Base-by-base conservation (phyloP, 2,113 vertebrate genomes). In the Morone saxatilis region DNA sequence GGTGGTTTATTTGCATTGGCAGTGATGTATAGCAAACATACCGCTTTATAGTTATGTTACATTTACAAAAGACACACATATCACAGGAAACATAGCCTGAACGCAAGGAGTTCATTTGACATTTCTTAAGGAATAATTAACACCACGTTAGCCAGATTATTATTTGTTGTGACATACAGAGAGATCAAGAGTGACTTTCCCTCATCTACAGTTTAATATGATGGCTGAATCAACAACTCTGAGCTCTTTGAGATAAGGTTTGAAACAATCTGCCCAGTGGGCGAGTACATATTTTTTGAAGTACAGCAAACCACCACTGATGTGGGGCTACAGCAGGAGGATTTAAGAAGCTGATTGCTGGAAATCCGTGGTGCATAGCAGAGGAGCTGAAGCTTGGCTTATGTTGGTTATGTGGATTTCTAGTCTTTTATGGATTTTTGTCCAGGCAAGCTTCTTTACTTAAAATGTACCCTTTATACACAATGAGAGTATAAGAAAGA, bases 261-360 rank as follows among this genome's bases (percentile, higher is more conserved):
- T 43, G 8, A 83, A 91, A 88, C 76, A 84, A 79, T 84, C 61
- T 83, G 81, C 76, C 81, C 36, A 65, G 36, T 81, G 60, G 79
- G 78, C 56, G 50, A 79, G 57, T 38, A 66, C 60, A 66, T 45
- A 8, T 76, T 63, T 71, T 59, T 81, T 22, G 9, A 88, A 90
- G 56, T 67, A 70, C 71, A 79, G 80, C 43, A 76, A 90, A 87
- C 48, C 81, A 79, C 38, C 10, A 56, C 54, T 81, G 76, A 85
- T 76, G 67, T 1, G 6, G 45, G 40, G 74, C 69, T 76, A 69
- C 48, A 81, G 82, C 38, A 40, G 51, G 13, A 65, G 76, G 86
- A 76, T 83, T 91, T 89, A 82, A 76, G 76, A 61, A 71, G 81
- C 71, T 86, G 86, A 87, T 87, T 91, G 83, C 83, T 76, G 38